phyloP scores from a whole-genome alignment of 2,888 invertebrate genomes.

The Cheilosia impressa region DNA sequence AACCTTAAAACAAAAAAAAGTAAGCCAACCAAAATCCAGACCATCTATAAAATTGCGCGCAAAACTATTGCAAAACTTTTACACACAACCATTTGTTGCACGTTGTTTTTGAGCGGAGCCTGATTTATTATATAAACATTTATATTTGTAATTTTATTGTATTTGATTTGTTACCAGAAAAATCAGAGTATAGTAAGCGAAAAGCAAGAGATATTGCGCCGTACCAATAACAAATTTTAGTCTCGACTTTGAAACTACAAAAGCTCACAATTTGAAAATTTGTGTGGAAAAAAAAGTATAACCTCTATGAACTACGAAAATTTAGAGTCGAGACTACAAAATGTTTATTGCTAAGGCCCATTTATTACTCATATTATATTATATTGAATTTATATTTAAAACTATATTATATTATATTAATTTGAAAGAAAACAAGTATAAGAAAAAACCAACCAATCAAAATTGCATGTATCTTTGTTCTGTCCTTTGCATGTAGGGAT shows the following conservation, averaged over 20 bases:
- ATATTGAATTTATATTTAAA: constrained; percentile 14
- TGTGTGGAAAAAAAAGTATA: too few relatives aligned
- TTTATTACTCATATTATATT: constrained; percentile 23
- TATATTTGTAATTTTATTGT: constrained; percentile 83
- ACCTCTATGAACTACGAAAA: too few relatives aligned
- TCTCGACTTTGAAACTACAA: too few relatives aligned
- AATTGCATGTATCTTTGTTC: constrained; percentile 96
- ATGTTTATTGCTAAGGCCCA: too few relatives aligned
- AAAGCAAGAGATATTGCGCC: constrained; percentile 27
- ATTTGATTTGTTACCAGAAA: constrained; percentile 13
- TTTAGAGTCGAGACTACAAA: too few relatives aligned
- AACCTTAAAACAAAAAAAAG: neutral
- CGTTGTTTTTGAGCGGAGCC: constrained; percentile 90
- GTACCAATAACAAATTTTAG: too few relatives aligned
- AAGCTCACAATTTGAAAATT: too few relatives aligned
- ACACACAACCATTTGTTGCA: constrained; percentile 86
- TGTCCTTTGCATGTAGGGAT: constrained; percentile 99
- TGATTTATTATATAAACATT: constrained; percentile 6
- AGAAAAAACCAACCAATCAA: constrained; percentile 78
- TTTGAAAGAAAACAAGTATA: constrained; percentile 18
- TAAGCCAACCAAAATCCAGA: constrained; percentile 22
- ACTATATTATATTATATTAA: constrained; percentile 21
- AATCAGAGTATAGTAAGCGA: constrained; percentile 25
- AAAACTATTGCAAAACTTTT: neutral
- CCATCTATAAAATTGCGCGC: neutral